A percentile compares a stretch with the other conserved stretches of the same genome.
These are phyloP conservation scores for Caenorhabditis imperialis DNA, from an alignment of 2,888 invertebrate species.

Conservation along the genomic window DNA sequence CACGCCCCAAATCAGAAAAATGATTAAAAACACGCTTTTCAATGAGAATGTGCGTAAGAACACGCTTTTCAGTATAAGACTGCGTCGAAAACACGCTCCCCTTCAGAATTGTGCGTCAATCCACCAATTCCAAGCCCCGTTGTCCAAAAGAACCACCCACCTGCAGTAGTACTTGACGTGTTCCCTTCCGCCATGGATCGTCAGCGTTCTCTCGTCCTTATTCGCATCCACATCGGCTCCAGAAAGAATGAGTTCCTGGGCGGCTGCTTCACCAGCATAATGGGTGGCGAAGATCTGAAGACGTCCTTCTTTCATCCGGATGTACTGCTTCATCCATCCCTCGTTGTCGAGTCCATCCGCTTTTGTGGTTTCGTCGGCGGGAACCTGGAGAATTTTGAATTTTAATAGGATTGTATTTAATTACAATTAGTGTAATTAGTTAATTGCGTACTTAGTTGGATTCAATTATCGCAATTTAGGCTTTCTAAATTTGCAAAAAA, in stretches of 20 bases:
- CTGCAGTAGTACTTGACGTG: slow-evolving; percentile 57
- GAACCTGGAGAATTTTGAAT: slow-evolving; percentile 40
- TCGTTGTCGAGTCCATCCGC: slow-evolving; percentile 81
- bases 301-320: slow-evolving; percentile 81
- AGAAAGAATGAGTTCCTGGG: slow-evolving; percentile 72
- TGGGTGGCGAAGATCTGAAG: slow-evolving; percentile 80
- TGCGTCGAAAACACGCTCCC: no score
- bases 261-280: slow-evolving; percentile 75
- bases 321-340: slow-evolving; percentile 81
- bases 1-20: not conserved
- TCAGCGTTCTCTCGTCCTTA: slow-evolving; percentile 72
- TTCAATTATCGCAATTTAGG: no score
- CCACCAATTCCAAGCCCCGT: no score
- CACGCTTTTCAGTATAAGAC: no score
- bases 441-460: no score
- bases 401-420: no score
- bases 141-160: slow-evolving; percentile 12
- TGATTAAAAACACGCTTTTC: no score
- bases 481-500: no score
- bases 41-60: no score
- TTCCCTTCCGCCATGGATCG: slow-evolving; percentile 72
- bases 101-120: no score
- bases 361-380: slow-evolving; percentile 72
- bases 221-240: slow-evolving; percentile 74
- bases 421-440: no score